Evolutionary conservation across 2,113 vertebrate genomes (phyloP).

Genomic region (Urocitellus parryii): DNA sequence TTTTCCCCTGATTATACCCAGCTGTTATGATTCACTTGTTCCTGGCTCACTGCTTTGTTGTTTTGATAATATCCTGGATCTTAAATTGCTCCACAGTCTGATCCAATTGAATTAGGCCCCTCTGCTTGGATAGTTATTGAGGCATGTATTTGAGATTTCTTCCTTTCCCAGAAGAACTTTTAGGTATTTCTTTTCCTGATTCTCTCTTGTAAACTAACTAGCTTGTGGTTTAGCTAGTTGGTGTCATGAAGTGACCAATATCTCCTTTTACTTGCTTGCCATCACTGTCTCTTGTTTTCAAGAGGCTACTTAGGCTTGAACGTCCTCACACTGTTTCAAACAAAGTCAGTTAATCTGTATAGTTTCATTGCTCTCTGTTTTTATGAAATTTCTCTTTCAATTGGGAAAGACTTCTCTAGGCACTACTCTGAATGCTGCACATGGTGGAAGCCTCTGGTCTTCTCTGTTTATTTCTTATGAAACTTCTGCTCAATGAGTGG

Average conservation of each 20-base stretch:
- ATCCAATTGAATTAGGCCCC: background rate
- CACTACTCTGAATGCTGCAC: background rate
- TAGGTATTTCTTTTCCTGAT: background rate
- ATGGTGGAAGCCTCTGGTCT: background rate
- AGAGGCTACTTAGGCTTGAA: background rate
- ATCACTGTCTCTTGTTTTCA: background rate
- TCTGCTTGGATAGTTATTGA: background rate
- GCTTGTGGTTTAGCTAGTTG: background rate
- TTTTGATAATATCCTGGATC: background rate
- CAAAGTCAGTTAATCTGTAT: background rate
- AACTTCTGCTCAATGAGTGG: background rate
- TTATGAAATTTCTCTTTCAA: background rate
- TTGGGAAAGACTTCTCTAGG: background rate
- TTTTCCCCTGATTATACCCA: background rate
- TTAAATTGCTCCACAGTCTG: background rate
- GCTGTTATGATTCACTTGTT: background rate
- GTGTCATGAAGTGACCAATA: background rate
- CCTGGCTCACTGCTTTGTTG: background rate
- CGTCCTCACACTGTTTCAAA: background rate
- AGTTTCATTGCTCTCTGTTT: background rate
- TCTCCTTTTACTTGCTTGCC: background rate
- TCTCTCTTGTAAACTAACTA: background rate
- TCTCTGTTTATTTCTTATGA: background rate
- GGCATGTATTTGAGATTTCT: background rate
- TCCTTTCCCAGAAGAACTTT: background rate